Conservation (phyloP, 2,888 invertebrate species). For the Rhamphomyia laevipes region DNA sequence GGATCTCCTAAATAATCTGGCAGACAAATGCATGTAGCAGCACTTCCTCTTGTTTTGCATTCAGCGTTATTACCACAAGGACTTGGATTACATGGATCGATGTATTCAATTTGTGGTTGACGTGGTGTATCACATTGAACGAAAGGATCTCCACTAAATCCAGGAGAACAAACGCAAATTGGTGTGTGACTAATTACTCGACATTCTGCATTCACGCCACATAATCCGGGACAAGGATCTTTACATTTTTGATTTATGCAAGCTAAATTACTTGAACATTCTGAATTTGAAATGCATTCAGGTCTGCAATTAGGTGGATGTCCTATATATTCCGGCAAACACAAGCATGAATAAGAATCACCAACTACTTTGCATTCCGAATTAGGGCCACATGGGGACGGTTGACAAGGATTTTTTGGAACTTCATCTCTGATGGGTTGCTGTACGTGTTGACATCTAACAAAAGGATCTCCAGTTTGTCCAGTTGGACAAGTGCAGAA, state of each 20-base stretch:
- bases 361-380: constrained; percentile 51
- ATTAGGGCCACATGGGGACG: constrained; percentile 53
- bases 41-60: constrained; percentile 51
- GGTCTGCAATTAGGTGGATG: constrained; percentile 65
- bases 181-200: constrained; percentile 60
- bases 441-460: constrained; percentile 46
- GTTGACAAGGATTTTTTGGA: constrained; percentile 47
- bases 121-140: constrained; percentile 21
- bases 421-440: constrained; percentile 22
- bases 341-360: constrained; percentile 52
- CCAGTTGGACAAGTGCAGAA: constrained; percentile 55
- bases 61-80: constrained; percentile 69
- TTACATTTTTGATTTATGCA: constrained; percentile 61
- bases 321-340: constrained; percentile 48
- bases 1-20: constrained; percentile 64
- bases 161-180: constrained; percentile 52
- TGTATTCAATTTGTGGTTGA: constrained; percentile 26
- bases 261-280: constrained; percentile 52
- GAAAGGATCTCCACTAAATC: constrained; percentile 24
- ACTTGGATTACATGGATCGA: constrained; percentile 51
- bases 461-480: constrained; percentile 55
- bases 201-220: constrained; percentile 58
- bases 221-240: constrained; percentile 56
- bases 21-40: constrained; percentile 57
- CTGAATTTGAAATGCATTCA: constrained; percentile 65